phyloP scores from a whole-genome alignment of 2,113 vertebrate species.

The Misgurnus mizolepis region DNA sequence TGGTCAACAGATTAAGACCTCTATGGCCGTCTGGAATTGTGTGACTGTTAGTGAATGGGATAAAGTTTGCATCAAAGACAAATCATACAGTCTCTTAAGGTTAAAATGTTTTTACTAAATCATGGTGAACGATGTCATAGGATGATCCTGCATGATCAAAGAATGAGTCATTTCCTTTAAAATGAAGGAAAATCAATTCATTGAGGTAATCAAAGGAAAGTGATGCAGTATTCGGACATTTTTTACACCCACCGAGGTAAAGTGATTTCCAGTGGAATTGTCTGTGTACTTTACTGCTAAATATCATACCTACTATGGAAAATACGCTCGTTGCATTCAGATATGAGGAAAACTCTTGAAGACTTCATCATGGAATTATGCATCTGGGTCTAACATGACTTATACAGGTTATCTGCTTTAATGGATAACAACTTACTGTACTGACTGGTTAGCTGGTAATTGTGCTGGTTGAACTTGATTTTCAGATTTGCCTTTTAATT shows the following conservation, averaged over 20 bases:
- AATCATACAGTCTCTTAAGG: not conserved
- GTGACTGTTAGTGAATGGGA: not conserved
- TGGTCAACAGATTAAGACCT: conserved; percentile 26
- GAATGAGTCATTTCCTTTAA: conserved; percentile 5
- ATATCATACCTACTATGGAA: not conserved
- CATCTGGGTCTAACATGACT: not conserved
- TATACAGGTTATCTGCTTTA: not conserved
- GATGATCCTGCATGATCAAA: not conserved
- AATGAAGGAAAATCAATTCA: conserved; percentile 9
- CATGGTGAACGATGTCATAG: not conserved
- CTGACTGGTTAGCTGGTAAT: conserved; percentile 11
- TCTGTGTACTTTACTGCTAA: not conserved
- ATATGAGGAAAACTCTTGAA: not conserved
- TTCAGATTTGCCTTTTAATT: not conserved
- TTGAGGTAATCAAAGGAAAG: conserved; percentile 42
- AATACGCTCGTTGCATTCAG: not conserved
- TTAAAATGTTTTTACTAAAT: not conserved
- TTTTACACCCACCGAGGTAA: conserved; percentile 26
- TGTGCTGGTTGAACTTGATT: not conserved
- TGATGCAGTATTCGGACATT: conserved; percentile 20
- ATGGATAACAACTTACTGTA: not conserved
- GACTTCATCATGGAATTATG: not conserved
- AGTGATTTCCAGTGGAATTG: not conserved
- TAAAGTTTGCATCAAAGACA: not conserved
- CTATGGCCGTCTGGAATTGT: not conserved